Percentiles rank a stretch among this genome's conserved stretches.
Conservation (phyloP, 2,888 invertebrate species). For the Nomada fucata region DNA sequence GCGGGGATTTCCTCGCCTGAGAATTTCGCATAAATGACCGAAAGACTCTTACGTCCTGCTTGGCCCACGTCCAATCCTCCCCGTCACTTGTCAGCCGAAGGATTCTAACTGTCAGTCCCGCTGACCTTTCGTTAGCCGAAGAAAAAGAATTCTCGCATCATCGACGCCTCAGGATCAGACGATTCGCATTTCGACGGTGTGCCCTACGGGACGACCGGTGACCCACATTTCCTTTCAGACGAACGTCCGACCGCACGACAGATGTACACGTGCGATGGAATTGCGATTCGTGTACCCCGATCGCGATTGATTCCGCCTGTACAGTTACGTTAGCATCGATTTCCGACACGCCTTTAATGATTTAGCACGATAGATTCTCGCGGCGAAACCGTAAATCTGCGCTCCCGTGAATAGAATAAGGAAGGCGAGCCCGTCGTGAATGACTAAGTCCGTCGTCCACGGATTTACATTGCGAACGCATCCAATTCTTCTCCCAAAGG, state of each 20-base stretch:
- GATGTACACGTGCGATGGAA: neutral
- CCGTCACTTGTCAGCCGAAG: conserved; percentile 38
- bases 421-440: conserved; percentile 15
- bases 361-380: conserved; percentile 16
- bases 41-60: conserved; percentile 61
- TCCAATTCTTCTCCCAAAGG: neutral
- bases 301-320: conserved; percentile 31
- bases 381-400: conserved; percentile 25
- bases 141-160: conserved; percentile 46
- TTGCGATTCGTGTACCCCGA: conserved; percentile 26
- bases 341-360: conserved; percentile 41
- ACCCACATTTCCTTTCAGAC: conserved; percentile 27
- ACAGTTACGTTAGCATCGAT: conserved; percentile 57
- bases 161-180: conserved; percentile 43
- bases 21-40: conserved; percentile 54
- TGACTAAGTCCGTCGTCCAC: neutral
- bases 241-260: neutral
- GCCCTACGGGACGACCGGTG: conserved; percentile 6
- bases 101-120: conserved; percentile 64
- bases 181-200: conserved; percentile 20
- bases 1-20: conserved; percentile 55
- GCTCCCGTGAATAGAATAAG: conserved; percentile 29
- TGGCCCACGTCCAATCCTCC: conserved; percentile 62
- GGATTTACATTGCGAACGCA: conserved; percentile 3
- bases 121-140: conserved; percentile 47